phyloP scores from a whole-genome alignment of 2,797 vertebrate species.

The Naso thynnoides region DNA sequence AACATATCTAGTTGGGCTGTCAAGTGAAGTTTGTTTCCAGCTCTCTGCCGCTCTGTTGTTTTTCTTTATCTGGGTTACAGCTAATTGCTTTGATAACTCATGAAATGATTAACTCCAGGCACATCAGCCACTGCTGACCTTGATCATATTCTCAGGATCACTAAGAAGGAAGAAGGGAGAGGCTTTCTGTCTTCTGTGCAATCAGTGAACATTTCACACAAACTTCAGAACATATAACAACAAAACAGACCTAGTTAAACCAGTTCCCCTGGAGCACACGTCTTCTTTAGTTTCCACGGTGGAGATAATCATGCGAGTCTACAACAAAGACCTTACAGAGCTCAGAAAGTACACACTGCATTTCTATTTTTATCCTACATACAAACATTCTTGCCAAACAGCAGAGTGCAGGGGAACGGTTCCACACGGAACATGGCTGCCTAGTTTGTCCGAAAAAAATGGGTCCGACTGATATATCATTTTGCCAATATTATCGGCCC shows the following conservation, averaged over 20 bases:
- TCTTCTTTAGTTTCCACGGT: constrained; percentile 44
- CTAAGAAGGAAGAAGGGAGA: not conserved
- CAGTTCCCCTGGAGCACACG: constrained; percentile 47
- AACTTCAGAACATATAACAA: constrained; percentile 49
- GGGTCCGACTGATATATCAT: no score
- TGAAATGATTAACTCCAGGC: constrained; percentile 46
- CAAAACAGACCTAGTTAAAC: constrained; percentile 60
- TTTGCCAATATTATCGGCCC: no score
- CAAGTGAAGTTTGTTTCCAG: constrained; percentile 20
- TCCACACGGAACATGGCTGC: no score
- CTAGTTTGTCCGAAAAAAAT: no score
- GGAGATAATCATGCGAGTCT: constrained; percentile 33
- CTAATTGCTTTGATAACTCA: constrained; percentile 58
- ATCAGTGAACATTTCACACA: constrained; percentile 53
- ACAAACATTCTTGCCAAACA: not conserved
- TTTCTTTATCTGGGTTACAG: constrained; percentile 67
- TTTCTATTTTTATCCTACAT: constrained; percentile 13
- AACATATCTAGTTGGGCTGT: constrained; percentile 11
- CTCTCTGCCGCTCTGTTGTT: constrained; percentile 29
- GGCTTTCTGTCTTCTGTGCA: constrained; percentile 31
- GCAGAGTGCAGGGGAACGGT: not conserved
- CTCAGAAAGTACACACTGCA: constrained; percentile 8
- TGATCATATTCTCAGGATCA: constrained; percentile 47
- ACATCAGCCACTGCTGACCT: constrained; percentile 58
- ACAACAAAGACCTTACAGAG: constrained; percentile 19